Conservation (phyloP, 2,888 invertebrate genomes). For the Drosophila maculinotata region DNA sequence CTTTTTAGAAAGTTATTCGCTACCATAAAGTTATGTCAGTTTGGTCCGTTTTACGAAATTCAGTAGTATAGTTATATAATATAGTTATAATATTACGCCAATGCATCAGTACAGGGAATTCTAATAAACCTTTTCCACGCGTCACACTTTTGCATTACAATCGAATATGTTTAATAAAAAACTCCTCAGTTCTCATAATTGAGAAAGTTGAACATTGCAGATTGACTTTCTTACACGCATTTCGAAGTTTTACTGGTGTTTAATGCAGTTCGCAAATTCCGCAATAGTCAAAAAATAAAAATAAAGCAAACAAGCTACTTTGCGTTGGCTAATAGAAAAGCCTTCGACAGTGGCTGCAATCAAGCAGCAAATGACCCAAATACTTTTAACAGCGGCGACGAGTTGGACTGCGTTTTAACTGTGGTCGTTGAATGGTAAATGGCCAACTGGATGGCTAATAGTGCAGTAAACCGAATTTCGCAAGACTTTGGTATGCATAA, state of each 20-base stretch:
- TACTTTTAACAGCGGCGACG: constrained; percentile 53
- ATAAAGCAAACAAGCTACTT: constrained; percentile 9
- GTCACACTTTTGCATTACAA: too few species aligned
- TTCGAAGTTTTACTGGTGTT: constrained; percentile 1
- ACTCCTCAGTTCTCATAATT: constrained; percentile 68
- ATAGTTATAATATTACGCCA: too few species aligned
- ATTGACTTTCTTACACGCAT: constrained; percentile 55
- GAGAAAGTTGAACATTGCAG: constrained; percentile 65
- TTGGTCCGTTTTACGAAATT: too few species aligned
- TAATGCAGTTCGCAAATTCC: constrained; percentile 27
- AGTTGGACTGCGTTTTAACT: constrained; percentile 16
- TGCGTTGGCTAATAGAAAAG: constrained; percentile 56
- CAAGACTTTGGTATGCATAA: constrained; percentile 46
- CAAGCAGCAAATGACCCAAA: constrained; percentile 76
- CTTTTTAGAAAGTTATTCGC: too few species aligned
- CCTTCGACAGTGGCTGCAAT: constrained; percentile 47
- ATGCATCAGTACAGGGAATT: too few species aligned
- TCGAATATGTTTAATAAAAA: constrained; percentile 20
- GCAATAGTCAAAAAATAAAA: constrained; percentile 35
- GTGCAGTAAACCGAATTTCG: constrained; percentile 75
- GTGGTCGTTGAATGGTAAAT: constrained; percentile 57
- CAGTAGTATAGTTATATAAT: too few species aligned
- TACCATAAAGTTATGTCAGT: too few species aligned
- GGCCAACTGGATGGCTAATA: constrained; percentile 32
- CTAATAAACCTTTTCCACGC: too few species aligned